Base-by-base conservation (phyloP, 2,888 invertebrate genomes). In the Spatulosminthurus flaviceps region DNA sequence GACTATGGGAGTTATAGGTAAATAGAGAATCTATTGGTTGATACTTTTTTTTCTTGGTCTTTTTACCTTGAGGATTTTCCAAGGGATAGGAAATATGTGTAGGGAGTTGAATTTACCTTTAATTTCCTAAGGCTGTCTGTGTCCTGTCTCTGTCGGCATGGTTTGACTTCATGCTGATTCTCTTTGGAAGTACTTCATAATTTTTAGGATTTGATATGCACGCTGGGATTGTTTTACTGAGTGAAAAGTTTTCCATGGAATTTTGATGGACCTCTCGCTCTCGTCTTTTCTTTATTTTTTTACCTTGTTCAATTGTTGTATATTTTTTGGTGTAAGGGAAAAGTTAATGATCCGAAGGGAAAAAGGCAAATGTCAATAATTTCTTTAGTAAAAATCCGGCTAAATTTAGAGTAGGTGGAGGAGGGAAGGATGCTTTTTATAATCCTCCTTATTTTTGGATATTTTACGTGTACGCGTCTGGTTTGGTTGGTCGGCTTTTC, bases 131-230 rank as follows among this genome's bases (percentile, higher is more conserved):
- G 64, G 64, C 64, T 22, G 61, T 61, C 61, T n/a, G 9, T 7
- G 34, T 9, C 34, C 34, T 34, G 64, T 64, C 64, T n/a, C n/a
- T 64, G 64, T 64, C 64, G 64, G 26, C 64, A 64, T 64, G 64
- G 64, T 64, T 64, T 64, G 64, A 64, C 64, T 64, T 64, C 64
- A 64, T 64, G 64, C 64, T 64, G 64, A 64, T 64, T 64, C 64
- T 64, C 64, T 64, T 64, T 64, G 64, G 24, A 64, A 64, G 64
- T 64, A 24, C 64, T 64, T 64, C 64, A 64, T 64, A 64, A 64
- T 64, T 64, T 64, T 64, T 24, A 64, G 64, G 64, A 64, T 64
- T 64, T 64, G 64, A 64, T 64, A 64, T 64, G 64, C 64, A 64
- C 64, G 64, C 64, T 64, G 64, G 64, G 64, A 64, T 64, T 64